Conservation (phyloP, 2,797 vertebrate genomes). For the Girardinus metallicus region DNA sequence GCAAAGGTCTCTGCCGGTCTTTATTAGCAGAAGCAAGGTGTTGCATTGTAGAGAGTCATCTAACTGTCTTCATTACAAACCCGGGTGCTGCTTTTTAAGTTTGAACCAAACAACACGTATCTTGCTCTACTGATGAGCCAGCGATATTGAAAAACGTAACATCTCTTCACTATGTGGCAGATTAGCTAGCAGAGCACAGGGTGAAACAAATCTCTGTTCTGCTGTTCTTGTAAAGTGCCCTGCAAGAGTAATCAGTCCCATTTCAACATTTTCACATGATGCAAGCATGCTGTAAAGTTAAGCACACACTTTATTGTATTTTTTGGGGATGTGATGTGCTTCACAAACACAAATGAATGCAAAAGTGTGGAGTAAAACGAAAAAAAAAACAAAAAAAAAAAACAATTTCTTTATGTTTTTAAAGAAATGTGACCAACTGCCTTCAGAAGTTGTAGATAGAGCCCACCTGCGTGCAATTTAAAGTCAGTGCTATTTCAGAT, state of each 20-base stretch:
- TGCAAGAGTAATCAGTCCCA: too few species aligned
- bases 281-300: not conserved
- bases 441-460: not conserved
- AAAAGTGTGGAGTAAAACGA: not conserved
- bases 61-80: constrained; percentile 43
- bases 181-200: constrained; percentile 31
- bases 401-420: not conserved
- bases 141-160: constrained; percentile 44
- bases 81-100: constrained; percentile 32
- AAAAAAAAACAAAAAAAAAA: not conserved
- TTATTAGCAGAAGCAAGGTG: constrained; percentile 48
- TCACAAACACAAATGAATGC: not conserved
- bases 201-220: constrained; percentile 22
- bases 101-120: constrained; percentile 38
- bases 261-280: not conserved
- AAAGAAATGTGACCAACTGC: not conserved
- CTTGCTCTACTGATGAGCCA: constrained; percentile 54
- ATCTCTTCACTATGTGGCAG: constrained; percentile 42
- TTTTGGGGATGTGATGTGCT: not conserved
- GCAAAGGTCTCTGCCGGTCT: constrained; percentile 49
- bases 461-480: not conserved
- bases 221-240: constrained; percentile 1
- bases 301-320: not conserved
- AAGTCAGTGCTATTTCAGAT: not conserved
- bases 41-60: constrained; percentile 22